Percentiles rank a stretch among this genome's conserved stretches.
Conservation (phyloP, 2,113 vertebrate genomes). For the Lepidothrix coronata region DNA sequence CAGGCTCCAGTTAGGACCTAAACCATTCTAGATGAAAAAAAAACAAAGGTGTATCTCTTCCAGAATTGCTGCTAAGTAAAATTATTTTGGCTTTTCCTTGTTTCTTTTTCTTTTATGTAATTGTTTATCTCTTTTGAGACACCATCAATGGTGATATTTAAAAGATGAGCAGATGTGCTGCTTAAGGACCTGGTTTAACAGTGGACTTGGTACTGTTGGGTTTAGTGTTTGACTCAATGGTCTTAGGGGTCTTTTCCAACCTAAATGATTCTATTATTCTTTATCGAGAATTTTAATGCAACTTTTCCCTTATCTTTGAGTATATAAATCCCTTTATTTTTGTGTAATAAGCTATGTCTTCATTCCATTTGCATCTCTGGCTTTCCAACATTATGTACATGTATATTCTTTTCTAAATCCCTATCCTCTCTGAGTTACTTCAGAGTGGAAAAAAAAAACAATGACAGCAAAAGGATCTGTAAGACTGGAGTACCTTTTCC, state of each 20-base stretch:
- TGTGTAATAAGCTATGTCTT: not conserved
- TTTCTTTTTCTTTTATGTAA: not conserved
- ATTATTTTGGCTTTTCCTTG: not conserved
- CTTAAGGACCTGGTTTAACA: not conserved
- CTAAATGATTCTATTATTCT: not conserved
- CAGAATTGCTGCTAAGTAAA: not conserved
- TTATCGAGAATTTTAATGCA: not conserved
- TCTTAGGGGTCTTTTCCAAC: not conserved
- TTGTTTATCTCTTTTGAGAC: not conserved
- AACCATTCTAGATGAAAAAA: not conserved
- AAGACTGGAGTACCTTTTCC: not conserved
- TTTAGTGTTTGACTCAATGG: not conserved
- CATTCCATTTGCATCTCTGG: not conserved
- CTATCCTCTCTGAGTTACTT: not conserved
- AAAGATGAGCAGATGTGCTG: rapidly evolving
- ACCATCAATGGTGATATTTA: not conserved
- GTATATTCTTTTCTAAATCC: not conserved
- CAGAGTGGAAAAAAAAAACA: not conserved
- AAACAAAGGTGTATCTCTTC: not conserved
- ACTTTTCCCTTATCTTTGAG: not conserved
- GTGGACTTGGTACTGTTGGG: not conserved
- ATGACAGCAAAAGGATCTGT: not conserved
- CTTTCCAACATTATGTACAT: not conserved
- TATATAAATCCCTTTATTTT: not conserved
- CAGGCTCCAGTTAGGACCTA: not conserved